A percentile compares a stretch with the other conserved stretches of the same genome.
Evolutionary conservation across 1,140 invertebrate genomes (phyloP).

Genomic region (Papilio glaucus): DNA sequence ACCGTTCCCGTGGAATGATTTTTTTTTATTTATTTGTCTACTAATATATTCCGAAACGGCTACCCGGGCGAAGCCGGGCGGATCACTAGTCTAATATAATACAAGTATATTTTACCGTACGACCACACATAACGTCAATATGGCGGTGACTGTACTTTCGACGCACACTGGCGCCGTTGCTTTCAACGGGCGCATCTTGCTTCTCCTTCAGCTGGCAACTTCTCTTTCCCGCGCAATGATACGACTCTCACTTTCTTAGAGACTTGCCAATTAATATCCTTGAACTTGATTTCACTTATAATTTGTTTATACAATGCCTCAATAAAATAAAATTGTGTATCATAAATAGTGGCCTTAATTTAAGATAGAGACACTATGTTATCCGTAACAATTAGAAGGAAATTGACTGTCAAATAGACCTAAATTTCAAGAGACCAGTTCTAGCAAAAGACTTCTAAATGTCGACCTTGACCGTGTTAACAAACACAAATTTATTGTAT

Average conservation of each 20-base stretch:
- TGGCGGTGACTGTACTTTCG: constrained; percentile 42
- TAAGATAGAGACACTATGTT: too few species aligned
- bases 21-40: too few species aligned
- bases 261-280: constrained; percentile 33
- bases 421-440: too few species aligned
- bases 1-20: too few species aligned
- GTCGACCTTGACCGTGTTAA: too few species aligned
- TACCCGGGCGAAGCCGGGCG: too few species aligned
- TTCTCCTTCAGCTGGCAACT: constrained; percentile 47
- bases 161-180: constrained; percentile 52
- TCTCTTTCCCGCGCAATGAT: constrained; percentile 60
- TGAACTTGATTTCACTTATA: constrained; percentile 17
- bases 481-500: too few species aligned
- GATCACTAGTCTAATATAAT: not conserved
- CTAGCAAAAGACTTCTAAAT: too few species aligned
- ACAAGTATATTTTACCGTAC: not conserved
- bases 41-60: too few species aligned
- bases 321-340: not conserved
- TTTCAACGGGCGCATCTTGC: constrained; percentile 48
- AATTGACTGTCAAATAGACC: too few species aligned
- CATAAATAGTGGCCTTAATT: too few species aligned
- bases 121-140: not conserved
- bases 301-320: not conserved
- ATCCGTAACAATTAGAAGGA: too few species aligned
- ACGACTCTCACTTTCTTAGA: constrained; percentile 49